Evolutionary conservation across 2,888 invertebrate genomes (phyloP), one percentile per base, ranked within the genome.

Genomic region (Hyposoter didymator): DNA sequence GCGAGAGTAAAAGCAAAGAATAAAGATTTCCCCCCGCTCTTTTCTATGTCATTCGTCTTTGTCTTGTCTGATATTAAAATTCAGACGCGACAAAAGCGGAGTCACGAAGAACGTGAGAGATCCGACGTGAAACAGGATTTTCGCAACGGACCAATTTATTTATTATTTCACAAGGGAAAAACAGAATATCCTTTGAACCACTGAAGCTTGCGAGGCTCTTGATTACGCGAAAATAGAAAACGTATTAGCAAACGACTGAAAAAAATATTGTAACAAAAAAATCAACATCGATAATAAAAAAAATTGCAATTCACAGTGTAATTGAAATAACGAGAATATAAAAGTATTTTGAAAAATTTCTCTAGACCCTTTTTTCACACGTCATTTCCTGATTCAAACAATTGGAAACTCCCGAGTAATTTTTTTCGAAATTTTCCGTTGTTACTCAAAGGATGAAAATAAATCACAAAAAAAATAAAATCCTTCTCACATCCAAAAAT

Each of bases 61-160:
- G 75, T 72, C 80, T 72, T 66, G 45, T 73, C 67, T 67, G 82
- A 79, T 76, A 76, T 79, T 72, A 82, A 79, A 76, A 82, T 85
- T 70, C 82, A 59, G 39, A 39, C 49, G 66, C 64, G 82, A n/a
- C 64, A 78, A 59, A 73, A 22, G 22, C 14, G 39, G 55, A 67
- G 78, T 69, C 69, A 62, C 80, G 67, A 59, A 43, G 55, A 67
- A 73, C 64, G 62, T 69, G 72, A 55, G 72, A 64, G 47, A 82
- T 82, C 66, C 39, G 39, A 19, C 12, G 43, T 43, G 32, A 47
- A 43, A 79, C 55, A 70, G 72, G 45, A 66, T 52, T 35, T 49
- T 52, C n/a, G 6, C 32, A n/a, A 12, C n/a, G 28, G 17, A 28
- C 22, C 22, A 69, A 67, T 67, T 22, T 67, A 28, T 69, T 47